Percentiles rank a stretch among this genome's conserved stretches.
Conservation (phyloP, 1,140 invertebrate species). For the Hestina assimilis region DNA sequence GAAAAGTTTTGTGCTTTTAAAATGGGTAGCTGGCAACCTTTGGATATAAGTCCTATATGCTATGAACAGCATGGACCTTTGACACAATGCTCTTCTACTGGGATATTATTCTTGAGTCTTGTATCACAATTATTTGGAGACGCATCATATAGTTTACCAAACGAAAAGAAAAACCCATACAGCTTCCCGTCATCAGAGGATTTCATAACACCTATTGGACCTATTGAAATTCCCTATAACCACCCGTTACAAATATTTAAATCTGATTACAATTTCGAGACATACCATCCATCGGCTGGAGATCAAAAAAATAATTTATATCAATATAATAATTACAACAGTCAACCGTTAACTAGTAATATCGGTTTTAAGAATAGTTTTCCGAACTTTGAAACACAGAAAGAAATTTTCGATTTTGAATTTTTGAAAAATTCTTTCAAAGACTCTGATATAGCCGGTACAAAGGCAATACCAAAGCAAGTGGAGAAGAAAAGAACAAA, state of each 20-base stretch:
- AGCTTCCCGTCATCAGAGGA: background rate
- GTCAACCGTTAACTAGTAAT: background rate
- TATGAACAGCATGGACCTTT: constrained; percentile 67
- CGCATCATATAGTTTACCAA: constrained; percentile 49
- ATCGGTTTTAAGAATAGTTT: constrained; percentile 3
- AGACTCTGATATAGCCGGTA: constrained; percentile 39
- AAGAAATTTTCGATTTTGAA: constrained; percentile 35
- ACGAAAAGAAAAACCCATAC: constrained; percentile 13
- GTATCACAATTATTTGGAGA: constrained; percentile 79
- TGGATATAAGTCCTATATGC: constrained; percentile 79
- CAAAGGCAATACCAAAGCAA: constrained; percentile 33
- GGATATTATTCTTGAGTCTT: constrained; percentile 79
- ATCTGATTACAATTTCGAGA: background rate
- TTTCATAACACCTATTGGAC: background rate
- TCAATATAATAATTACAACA: background rate
- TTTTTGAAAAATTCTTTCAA: constrained; percentile 29
- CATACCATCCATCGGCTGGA: background rate
- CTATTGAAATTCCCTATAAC: background rate
- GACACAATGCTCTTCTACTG: constrained; percentile 79
- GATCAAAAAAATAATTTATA: background rate
- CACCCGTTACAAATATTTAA: constrained; percentile 1
- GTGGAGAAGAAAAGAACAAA: constrained; percentile 22
- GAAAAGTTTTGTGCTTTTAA: constrained; percentile 13
- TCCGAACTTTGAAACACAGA: constrained; percentile 18
- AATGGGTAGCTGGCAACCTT: constrained; percentile 75